Evolutionary conservation across 2,797 vertebrate species (phyloP).

Genomic region (Melanotaenia pygmaea): DNA sequence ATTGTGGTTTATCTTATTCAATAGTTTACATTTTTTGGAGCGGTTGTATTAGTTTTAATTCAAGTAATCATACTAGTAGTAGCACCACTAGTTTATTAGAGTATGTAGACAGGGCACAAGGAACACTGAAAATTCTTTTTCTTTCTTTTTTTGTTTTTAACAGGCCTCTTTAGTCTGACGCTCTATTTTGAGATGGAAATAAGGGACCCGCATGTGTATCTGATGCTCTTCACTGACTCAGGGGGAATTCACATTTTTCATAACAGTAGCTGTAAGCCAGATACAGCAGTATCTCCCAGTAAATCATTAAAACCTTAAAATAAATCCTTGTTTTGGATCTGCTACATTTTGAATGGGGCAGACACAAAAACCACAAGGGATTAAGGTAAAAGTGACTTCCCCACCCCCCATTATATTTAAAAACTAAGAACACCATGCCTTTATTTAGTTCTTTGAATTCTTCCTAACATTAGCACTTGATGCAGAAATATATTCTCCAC

Average conservation of each 20-base stretch:
- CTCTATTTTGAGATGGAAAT: neutral
- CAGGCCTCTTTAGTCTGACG: constrained; percentile 12
- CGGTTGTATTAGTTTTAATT: neutral
- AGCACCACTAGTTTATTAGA: neutral
- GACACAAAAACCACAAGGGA: neutral
- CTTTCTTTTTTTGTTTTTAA: too few relatives aligned
- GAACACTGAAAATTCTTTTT: too few relatives aligned
- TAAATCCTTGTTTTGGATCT: constrained; percentile 14
- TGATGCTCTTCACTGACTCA: constrained; percentile 25
- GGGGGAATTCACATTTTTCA: constrained; percentile 14
- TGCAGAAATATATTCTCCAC: neutral
- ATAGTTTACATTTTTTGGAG: neutral
- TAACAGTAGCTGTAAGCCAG: constrained; percentile 29
- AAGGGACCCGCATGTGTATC: constrained; percentile 17
- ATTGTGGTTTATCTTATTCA: neutral
- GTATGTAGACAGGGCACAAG: neutral
- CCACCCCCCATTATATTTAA: neutral
- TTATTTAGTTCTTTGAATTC: constrained; percentile 1
- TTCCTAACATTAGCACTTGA: constrained; percentile 5
- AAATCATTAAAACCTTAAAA: constrained; percentile 51
- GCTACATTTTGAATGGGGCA: neutral
- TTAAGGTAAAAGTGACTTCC: constrained; percentile 4
- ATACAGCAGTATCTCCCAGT: constrained; percentile 13
- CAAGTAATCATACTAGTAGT: neutral
- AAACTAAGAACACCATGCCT: neutral